Evolutionary conservation across 2,113 vertebrate species (phyloP).

Genomic region (Nycticorax nycticorax): DNA sequence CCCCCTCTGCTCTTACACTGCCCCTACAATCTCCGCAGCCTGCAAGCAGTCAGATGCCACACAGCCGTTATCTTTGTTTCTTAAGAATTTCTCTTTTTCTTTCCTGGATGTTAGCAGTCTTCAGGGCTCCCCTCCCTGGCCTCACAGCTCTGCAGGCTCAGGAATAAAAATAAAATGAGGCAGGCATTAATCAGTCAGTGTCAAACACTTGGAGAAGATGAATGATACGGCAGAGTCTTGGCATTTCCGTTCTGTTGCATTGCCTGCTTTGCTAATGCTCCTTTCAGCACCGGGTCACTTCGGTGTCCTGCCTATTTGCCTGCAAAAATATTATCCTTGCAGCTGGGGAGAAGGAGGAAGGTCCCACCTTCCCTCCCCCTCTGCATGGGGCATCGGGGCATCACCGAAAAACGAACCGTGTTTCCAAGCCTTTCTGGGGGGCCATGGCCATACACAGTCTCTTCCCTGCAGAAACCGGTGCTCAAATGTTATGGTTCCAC

Average conservation of each 20-base stretch:
- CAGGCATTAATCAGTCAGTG: constrained; percentile 62
- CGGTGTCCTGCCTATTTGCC: constrained; percentile 16
- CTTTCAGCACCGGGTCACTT: neutral
- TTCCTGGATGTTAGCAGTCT: neutral
- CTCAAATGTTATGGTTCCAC: neutral
- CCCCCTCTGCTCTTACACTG: neutral
- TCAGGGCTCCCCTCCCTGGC: constrained; percentile 3
- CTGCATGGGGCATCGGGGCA: neutral
- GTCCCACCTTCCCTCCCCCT: neutral
- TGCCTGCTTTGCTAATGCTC: constrained; percentile 39
- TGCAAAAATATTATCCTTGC: constrained; percentile 64
- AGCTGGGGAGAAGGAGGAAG: neutral
- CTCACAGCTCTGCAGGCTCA: neutral
- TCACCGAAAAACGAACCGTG: neutral
- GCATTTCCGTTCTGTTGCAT: constrained; percentile 38
- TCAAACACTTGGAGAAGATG: constrained; percentile 26
- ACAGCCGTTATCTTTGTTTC: neutral
- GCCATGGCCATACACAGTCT: fast-evolving
- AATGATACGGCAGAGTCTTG: constrained; percentile 30
- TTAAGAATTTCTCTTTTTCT: neutral
- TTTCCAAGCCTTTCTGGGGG: neutral
- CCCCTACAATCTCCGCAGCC: neutral
- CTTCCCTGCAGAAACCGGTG: neutral
- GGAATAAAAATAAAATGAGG: constrained; percentile 49
- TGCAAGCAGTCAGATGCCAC: neutral